phyloP scores from a whole-genome alignment of 2,113 vertebrate species.

The Sturnira hondurensis region DNA sequence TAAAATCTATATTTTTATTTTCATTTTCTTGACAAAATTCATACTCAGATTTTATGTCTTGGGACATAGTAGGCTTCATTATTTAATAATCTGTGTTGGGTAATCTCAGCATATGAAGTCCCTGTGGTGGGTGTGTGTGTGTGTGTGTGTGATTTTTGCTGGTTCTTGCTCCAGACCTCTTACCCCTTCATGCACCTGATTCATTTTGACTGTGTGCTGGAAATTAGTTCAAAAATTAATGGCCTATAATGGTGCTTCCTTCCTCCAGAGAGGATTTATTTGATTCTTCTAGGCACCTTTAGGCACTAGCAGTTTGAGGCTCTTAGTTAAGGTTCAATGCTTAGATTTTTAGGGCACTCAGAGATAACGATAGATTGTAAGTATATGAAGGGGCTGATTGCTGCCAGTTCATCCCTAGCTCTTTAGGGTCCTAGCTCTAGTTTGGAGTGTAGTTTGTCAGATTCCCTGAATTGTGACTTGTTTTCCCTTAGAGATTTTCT shows the following conservation, averaged over 20 bases:
- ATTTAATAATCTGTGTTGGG: not conserved
- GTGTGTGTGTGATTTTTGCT: not conserved
- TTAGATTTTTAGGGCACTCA: not conserved
- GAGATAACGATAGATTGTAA: not conserved
- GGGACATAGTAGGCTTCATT: not conserved
- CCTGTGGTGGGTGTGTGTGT: not conserved
- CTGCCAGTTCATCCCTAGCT: not conserved
- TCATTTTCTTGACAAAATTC: not conserved
- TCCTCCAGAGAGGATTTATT: not conserved
- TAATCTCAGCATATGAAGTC: not conserved
- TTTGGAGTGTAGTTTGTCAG: not conserved
- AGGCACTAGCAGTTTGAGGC: not conserved
- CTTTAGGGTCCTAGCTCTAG: not conserved
- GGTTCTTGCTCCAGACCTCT: not conserved
- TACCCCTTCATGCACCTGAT: not conserved
- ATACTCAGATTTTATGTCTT: slow-evolving; percentile 12
- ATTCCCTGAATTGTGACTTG: not conserved
- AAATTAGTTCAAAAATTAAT: not conserved
- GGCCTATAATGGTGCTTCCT: not conserved
- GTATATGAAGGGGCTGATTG: not conserved
- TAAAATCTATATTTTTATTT: not conserved
- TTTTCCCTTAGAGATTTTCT: not conserved
- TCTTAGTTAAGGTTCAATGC: not conserved
- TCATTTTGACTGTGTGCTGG: slow-evolving; percentile 3
- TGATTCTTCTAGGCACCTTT: not conserved